A percentile compares a stretch with the other conserved stretches of the same genome.
Evolutionary conservation across 2,888 invertebrate species (phyloP).

Genomic region (Criorhina ranunculi): DNA sequence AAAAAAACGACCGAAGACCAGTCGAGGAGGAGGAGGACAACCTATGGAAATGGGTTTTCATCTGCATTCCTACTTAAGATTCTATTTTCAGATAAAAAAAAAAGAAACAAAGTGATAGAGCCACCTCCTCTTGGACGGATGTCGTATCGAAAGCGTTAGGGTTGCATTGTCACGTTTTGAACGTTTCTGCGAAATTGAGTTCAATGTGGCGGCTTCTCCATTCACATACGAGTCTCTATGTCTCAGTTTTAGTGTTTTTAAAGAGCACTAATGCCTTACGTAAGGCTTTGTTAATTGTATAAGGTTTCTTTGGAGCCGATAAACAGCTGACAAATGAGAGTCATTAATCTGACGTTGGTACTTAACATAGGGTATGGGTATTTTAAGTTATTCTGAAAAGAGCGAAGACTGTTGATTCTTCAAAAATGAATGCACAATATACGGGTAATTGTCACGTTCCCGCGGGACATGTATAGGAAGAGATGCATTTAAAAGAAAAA

Average conservation of each 20-base stretch:
- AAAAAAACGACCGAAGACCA: conserved; percentile 5
- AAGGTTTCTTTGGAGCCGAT: background rate
- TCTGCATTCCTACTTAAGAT: conserved; percentile 68
- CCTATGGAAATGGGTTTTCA: conserved; percentile 66
- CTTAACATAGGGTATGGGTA: too few relatives aligned
- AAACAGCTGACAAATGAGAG: too few relatives aligned
- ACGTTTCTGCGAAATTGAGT: conserved; percentile 60
- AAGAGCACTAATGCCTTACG: conserved; percentile 22
- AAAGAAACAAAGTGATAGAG: conserved; percentile 30
- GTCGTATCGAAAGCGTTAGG: conserved; percentile 45
- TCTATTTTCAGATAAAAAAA: conserved; percentile 65
- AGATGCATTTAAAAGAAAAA: too few relatives aligned
- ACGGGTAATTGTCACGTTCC: too few relatives aligned
- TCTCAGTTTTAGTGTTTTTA: conserved; percentile 8
- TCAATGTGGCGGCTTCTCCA: conserved; percentile 22
- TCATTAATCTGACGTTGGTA: too few relatives aligned
- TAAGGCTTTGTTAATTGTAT: conserved; percentile 43
- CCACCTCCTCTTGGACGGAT: conserved; percentile 24
- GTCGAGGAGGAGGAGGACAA: conserved; percentile 28
- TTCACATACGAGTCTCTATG: conserved; percentile 10
- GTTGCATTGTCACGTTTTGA: conserved; percentile 68
- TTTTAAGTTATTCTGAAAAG: too few relatives aligned
- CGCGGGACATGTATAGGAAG: too few relatives aligned
- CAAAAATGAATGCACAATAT: too few relatives aligned
- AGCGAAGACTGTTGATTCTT: too few relatives aligned